Percentiles rank a stretch among this genome's conserved stretches.
Conservation (phyloP, 1,140 invertebrate species). For the Oryzaephilus surinamensis region DNA sequence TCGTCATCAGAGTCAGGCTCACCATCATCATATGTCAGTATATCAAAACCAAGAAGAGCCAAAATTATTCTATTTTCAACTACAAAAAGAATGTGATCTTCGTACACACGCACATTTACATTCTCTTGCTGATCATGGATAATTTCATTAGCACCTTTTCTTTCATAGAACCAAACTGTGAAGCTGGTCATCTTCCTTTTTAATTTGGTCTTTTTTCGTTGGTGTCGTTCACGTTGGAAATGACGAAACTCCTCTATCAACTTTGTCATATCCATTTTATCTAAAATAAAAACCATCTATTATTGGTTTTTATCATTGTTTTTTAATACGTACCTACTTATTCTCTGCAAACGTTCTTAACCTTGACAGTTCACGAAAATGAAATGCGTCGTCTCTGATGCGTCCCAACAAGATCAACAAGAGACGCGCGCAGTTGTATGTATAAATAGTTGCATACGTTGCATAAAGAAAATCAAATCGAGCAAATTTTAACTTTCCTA, state of each 20-base stretch:
- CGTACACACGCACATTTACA: conserved; percentile 3
- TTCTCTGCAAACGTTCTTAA: too few species aligned
- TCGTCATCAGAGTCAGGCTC: conserved; percentile 9
- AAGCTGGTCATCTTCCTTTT: conserved; percentile 1
- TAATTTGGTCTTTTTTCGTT: conserved; percentile 3
- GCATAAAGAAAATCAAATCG: conserved; percentile 4
- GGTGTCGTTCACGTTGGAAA: conserved; percentile 2
- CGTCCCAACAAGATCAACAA: conserved; percentile 6
- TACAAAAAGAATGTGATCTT: conserved; percentile 3
- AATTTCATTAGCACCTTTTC: conserved; percentile 4
- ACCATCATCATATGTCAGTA: conserved; percentile 6
- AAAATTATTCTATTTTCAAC: conserved; percentile 5
- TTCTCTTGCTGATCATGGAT: conserved; percentile 5
- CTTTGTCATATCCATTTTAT: conserved; percentile 6
- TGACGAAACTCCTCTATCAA: conserved; percentile 5
- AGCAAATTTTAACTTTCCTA: conserved; percentile 4
- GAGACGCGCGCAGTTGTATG: conserved; percentile 5
- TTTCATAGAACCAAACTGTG: conserved; percentile 1
- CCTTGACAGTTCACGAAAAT: conserved; percentile 4
- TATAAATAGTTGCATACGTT: conserved; percentile 5
- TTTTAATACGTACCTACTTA: too few species aligned
- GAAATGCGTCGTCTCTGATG: conserved; percentile 1
- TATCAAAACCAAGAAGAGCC: conserved; percentile 1
- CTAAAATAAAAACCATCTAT: too few species aligned
- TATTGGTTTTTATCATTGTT: too few species aligned